Conservation (phyloP, 2,888 invertebrate species). For the Orchestes rusci region DNA sequence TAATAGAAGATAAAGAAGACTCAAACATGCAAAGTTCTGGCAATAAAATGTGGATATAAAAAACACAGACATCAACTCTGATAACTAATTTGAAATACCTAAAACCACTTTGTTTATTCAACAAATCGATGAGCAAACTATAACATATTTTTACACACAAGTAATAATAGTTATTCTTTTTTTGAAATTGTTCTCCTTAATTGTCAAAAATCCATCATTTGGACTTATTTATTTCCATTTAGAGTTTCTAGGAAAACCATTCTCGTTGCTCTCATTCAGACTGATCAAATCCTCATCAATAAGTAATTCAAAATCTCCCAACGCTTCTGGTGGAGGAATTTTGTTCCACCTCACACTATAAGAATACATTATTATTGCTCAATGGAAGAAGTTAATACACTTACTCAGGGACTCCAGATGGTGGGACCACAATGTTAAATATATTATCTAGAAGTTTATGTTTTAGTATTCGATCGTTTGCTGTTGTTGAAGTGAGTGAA, state of each 20-base stretch:
- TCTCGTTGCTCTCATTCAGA: conserved; percentile 48
- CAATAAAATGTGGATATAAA: too few species aligned
- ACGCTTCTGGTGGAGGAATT: conserved; percentile 62
- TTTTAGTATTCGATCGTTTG: conserved; percentile 88
- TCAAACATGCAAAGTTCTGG: too few species aligned
- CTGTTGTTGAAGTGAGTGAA: conserved; percentile 88
- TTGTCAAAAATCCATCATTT: not conserved
- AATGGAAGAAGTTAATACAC: conserved; percentile 29
- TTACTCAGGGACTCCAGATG: conserved; percentile 81
- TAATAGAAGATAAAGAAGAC: too few species aligned
- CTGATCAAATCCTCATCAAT: conserved; percentile 75
- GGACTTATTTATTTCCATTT: conserved; percentile 34
- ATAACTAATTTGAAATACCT: too few species aligned
- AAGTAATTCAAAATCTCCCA: conserved; percentile 77
- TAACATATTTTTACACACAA: too few species aligned
- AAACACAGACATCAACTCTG: too few species aligned
- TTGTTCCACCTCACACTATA: conserved; percentile 77
- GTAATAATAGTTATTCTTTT: too few species aligned
- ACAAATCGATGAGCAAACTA: too few species aligned
- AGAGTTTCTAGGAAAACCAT: conserved; percentile 27
- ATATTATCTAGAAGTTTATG: conserved; percentile 91
- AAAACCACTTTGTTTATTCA: too few species aligned
- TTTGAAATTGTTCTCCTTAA: too few species aligned
- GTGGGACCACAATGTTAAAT: conserved; percentile 81
- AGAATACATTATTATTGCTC: conserved; percentile 12